phyloP scores from a whole-genome alignment of 2,888 invertebrate species.

The Beris chalybata region DNA sequence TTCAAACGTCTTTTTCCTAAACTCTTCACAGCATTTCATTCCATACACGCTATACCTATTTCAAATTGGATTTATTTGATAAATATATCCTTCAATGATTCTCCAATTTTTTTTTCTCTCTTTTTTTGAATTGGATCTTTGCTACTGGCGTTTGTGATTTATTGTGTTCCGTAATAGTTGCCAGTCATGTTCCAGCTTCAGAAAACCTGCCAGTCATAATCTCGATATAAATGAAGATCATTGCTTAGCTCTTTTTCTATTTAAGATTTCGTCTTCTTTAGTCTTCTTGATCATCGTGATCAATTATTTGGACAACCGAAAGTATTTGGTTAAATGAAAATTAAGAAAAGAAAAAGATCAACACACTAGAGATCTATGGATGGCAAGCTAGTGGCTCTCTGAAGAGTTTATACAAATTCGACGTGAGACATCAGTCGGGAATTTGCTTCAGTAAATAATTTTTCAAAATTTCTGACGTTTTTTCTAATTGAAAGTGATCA shows the following conservation, averaged over 20 bases:
- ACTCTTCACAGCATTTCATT: conserved; percentile 14
- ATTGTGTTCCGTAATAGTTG: conserved; percentile 30
- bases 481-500: conserved; percentile 30
- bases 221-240: too few relatives aligned
- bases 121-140: conserved; percentile 27
- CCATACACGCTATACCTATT: conserved; percentile 2
- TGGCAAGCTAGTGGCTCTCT: not conserved
- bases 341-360: conserved; percentile 28
- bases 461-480: conserved; percentile 27
- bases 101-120: not conserved
- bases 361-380: conserved; percentile 6
- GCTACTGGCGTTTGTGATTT: conserved; percentile 33
- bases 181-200: conserved; percentile 19
- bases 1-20: conserved; percentile 13
- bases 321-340: conserved; percentile 31
- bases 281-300: conserved; percentile 29
- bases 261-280: conserved; percentile 19
- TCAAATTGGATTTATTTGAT: conserved; percentile 30
- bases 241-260: conserved; percentile 4
- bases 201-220: conserved; percentile 28
- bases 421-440: conserved; percentile 11
- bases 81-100: conserved; percentile 28
- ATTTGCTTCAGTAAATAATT: conserved; percentile 5
- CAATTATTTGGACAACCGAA: conserved; percentile 31
- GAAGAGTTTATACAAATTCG: conserved; percentile 7